Evolutionary conservation across 2,113 vertebrate genomes (phyloP), one percentile per base, ranked within the genome.

Genomic region (Silurus glanis): DNA sequence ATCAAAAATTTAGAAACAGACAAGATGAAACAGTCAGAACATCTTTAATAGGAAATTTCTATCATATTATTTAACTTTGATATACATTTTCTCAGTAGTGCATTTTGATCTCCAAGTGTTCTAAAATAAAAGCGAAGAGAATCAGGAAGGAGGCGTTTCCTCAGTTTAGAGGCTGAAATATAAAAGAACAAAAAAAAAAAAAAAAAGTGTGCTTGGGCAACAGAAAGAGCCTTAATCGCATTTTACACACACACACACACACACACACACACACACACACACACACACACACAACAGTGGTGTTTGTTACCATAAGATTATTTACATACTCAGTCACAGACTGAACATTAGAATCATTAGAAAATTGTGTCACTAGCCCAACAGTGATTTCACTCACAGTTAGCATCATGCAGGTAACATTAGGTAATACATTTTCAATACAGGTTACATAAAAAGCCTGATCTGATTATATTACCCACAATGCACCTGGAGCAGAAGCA

Each of bases 21-120:
- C 53, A 37, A 23, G 16, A 37, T 79, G 85, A 28, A 93, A 93
- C 93, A 94, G 91, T 93, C 91, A 86, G 80, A 92, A 90, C 90
- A 87, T 93, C 88, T 93, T 95, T 95, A 92, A 94, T 95, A 92
- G 78, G 92, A 86, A 92, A 91, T 89, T 91, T 80, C 88, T 61
- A 92, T 84, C 78, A 87, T 91, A 90, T 89, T 91, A 13, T 90
- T 83, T 90, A 55, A 91, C 79, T 81, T 58, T 61, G 56, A 80
- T 59, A 23, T 87, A 89, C 82, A 85, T 53, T 90, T 85, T 86
- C 58, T 91, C 82, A 91, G 92, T 92, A 94, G 93, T 93, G 92
- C 93, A 94, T 91, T 90, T 92, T 64, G 19, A 91, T 90, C 5
- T 80, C 28, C 17, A 45, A 13, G 8, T 61, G 45, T 21, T 47